Evolutionary conservation across 1,140 invertebrate species (phyloP).

Genomic region (Dreissena polymorpha): DNA sequence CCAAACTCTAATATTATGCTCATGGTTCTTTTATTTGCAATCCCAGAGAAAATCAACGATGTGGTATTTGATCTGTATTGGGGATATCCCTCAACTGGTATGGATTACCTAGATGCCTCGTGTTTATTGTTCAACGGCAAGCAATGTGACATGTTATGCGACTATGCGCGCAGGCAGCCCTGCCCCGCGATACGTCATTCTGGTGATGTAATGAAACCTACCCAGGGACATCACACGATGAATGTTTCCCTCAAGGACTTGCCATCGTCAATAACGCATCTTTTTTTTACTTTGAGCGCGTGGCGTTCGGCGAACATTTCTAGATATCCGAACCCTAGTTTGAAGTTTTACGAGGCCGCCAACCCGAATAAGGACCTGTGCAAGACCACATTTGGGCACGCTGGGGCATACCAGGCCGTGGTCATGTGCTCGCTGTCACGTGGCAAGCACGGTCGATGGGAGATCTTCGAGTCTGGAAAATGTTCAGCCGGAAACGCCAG

Average conservation of each 20-base stretch:
- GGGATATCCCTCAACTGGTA: slow-evolving; percentile 64
- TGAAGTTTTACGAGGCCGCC: slow-evolving; percentile 64
- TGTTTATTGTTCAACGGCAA: slow-evolving; percentile 59
- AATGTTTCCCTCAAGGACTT: slow-evolving; percentile 60
- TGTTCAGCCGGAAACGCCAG: slow-evolving; percentile 63
- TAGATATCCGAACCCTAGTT: slow-evolving; percentile 61
- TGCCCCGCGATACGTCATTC: slow-evolving; percentile 53
- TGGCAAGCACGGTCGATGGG: slow-evolving; percentile 61
- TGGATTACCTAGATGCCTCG: slow-evolving; percentile 66
- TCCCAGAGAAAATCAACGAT: slow-evolving; percentile 63
- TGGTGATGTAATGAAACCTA: slow-evolving; percentile 63
- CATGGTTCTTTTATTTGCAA: slow-evolving; percentile 59
- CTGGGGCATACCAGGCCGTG: slow-evolving; percentile 58
- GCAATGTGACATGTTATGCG: slow-evolving; percentile 9
- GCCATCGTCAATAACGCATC: slow-evolving; percentile 56
- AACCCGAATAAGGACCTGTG: slow-evolving; percentile 58
- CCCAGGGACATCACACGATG: slow-evolving; percentile 64
- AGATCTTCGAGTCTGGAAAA: slow-evolving; percentile 64
- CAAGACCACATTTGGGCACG: slow-evolving; percentile 64
- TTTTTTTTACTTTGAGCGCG: slow-evolving; percentile 68
- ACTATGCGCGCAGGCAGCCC: slow-evolving; percentile 10
- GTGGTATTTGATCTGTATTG: slow-evolving; percentile 68
- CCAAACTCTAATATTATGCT: slow-evolving; percentile 63
- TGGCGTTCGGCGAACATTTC: slow-evolving; percentile 61
- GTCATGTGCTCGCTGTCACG: too few relatives aligned